These are phyloP conservation scores for Channa maculata DNA, from an alignment of 2,113 vertebrate species.

Conservation along the genomic window DNA sequence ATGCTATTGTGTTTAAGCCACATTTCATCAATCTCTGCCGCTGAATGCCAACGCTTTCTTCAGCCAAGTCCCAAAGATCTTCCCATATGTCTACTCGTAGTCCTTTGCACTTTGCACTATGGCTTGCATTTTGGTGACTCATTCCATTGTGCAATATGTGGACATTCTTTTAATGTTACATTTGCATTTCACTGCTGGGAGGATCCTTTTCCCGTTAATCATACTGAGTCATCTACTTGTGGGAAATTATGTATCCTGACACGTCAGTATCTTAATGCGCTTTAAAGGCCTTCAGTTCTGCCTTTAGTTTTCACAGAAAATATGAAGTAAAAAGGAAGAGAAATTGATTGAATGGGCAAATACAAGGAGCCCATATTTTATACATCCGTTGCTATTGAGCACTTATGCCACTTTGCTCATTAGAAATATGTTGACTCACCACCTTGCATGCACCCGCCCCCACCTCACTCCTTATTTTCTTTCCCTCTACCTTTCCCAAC, in stretches of 20 bases:
- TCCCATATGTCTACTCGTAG: constrained; percentile 56
- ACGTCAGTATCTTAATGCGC: constrained; percentile 43
- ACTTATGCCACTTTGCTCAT: constrained; percentile 69
- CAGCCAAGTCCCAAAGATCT: constrained; percentile 51
- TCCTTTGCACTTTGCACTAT: constrained; percentile 46
- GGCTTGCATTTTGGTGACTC: constrained; percentile 44
- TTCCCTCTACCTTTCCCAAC: constrained; percentile 20
- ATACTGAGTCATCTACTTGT: constrained; percentile 36
- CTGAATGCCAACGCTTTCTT: constrained; percentile 57
- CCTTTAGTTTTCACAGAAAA: constrained; percentile 57
- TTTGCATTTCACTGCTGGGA: constrained; percentile 34
- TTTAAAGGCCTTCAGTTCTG: constrained; percentile 45
- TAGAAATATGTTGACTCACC: constrained; percentile 81
- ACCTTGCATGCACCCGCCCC: constrained; percentile 38
- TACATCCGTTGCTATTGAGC: constrained; percentile 28
- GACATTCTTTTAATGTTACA: constrained; percentile 43
- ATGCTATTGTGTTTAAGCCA: constrained; percentile 69
- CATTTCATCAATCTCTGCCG: constrained; percentile 54
- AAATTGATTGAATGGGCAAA: constrained; percentile 45
- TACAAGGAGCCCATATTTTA: constrained; percentile 54
- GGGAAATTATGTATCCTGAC: constrained; percentile 28
- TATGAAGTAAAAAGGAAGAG: constrained; percentile 34
- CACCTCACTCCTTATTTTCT: constrained; percentile 4
- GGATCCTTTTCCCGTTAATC: constrained; percentile 21
- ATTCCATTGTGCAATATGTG: constrained; percentile 18